Evolutionary conservation across 2,113 vertebrate genomes (phyloP).

Genomic region (Meleagris gallopavo): DNA sequence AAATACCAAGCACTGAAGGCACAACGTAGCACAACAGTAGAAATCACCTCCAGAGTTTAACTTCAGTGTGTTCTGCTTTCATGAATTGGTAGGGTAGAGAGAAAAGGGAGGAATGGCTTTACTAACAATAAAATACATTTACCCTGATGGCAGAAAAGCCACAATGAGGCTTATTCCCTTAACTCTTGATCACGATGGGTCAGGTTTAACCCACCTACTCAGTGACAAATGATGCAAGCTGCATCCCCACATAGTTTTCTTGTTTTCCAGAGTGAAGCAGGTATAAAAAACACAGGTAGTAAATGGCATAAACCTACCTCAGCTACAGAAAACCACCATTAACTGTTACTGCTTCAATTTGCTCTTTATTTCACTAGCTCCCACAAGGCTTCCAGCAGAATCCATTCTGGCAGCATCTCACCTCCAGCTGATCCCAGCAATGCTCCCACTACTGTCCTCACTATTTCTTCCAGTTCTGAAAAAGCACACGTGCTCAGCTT

Average conservation of each 20-base stretch:
- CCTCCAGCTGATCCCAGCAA: not conserved
- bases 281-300: not conserved
- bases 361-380: too few relatives aligned
- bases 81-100: not conserved
- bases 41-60: not conserved
- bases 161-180: not conserved
- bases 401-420: not conserved
- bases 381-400: too few relatives aligned
- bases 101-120: not conserved
- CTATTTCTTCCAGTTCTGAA: too few relatives aligned
- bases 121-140: not conserved
- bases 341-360: not conserved
- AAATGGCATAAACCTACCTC: not conserved
- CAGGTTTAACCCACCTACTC: not conserved
- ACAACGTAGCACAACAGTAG: too few relatives aligned
- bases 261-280: not conserved
- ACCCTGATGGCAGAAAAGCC: not conserved
- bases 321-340: rapidly evolving
- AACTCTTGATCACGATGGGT: rapidly evolving
- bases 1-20: not conserved
- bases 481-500: not conserved
- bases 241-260: rapidly evolving
- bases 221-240: not conserved
- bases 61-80: not conserved
- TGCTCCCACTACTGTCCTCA: not conserved